Conservation (phyloP, 64 coral and sea anemone species). For the Orbicella faveolata region DNA sequence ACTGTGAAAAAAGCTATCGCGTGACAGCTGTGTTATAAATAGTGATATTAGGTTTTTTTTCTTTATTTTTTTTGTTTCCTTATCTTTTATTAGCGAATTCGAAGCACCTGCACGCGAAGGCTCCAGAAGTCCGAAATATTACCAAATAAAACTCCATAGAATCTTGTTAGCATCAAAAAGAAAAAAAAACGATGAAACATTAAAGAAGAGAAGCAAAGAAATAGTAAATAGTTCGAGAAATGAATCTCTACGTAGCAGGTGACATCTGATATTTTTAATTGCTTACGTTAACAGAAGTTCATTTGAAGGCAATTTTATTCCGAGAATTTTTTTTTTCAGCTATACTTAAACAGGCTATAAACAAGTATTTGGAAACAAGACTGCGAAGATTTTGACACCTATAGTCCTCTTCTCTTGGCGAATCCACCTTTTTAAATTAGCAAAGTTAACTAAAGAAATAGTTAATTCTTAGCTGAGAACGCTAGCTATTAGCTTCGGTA, state of each 20-base stretch:
- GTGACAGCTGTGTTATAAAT: too few species aligned
- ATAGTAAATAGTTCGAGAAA: neutral
- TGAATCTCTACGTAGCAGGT: neutral
- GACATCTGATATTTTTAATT: neutral
- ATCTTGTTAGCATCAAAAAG: too few species aligned
- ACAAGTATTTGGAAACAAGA: too few species aligned
- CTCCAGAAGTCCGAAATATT: neutral
- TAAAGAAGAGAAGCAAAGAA: neutral
- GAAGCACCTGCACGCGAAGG: neutral
- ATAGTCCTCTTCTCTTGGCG: too few species aligned
- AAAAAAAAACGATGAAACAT: too few species aligned
- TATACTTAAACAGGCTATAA: too few species aligned
- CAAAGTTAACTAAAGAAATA: neutral
- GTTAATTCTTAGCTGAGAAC: neutral
- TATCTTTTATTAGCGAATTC: neutral
- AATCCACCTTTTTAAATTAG: neutral
- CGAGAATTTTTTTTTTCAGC: too few species aligned
- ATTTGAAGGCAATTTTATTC: too few species aligned
- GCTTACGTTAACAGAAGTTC: neutral
- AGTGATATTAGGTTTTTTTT: too few species aligned
- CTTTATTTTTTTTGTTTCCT: too few species aligned
- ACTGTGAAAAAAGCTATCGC: too few species aligned
- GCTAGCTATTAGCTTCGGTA: neutral
- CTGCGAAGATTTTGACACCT: too few species aligned
- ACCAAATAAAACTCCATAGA: neutral